Percentiles rank a stretch among this genome's conserved stretches.
Conservation (phyloP, 2,113 vertebrate species). For the Rattus rattus region DNA sequence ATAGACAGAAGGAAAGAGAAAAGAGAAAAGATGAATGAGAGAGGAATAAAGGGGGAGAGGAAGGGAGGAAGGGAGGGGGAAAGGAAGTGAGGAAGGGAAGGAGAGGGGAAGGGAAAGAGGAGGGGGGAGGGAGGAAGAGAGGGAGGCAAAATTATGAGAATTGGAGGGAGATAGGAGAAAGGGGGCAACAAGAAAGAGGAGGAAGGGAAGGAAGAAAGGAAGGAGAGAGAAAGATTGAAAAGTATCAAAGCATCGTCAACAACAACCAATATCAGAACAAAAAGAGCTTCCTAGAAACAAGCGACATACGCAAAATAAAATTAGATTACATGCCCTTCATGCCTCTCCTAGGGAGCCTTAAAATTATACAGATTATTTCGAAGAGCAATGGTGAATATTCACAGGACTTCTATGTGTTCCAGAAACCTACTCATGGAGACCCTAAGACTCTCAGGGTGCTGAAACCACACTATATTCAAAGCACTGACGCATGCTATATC, state of each 20-base stretch:
- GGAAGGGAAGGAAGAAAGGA: too few species aligned
- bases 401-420: not conserved
- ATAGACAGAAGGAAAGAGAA: not conserved
- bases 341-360: not conserved
- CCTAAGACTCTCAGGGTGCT: not conserved
- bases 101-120: too few species aligned
- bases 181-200: not conserved
- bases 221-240: not conserved
- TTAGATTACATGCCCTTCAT: not conserved
- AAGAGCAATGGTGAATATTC: not conserved
- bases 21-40: not conserved
- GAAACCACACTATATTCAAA: not conserved
- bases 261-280: not conserved
- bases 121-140: too few species aligned
- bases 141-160: too few species aligned
- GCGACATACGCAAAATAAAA: not conserved
- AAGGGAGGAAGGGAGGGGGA: too few species aligned
- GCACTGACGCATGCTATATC: not conserved
- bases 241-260: not conserved
- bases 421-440: not conserved
- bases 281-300: not conserved
- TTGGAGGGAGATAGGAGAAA: not conserved
- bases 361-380: not conserved
- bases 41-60: too few species aligned
- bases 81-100: too few species aligned